Base-by-base conservation (phyloP, 2,888 invertebrate species). In the Melieria omissa region DNA sequence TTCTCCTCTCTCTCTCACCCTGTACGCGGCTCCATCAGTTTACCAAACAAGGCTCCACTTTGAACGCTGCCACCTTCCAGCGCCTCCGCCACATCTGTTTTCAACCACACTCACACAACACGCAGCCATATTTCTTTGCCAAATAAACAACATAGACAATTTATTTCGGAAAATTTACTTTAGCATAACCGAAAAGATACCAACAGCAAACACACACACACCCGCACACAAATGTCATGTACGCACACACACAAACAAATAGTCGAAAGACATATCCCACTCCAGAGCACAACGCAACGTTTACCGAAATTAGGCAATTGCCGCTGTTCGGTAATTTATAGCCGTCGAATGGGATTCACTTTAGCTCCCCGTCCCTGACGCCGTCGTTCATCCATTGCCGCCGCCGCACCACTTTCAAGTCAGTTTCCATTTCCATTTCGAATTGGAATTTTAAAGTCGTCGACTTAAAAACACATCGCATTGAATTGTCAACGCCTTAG, bases 381-480 rank as follows among this genome's bases (percentile, higher is more conserved):
- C 2, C 29, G 29, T 29, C 29, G 29, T 29, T 29, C 29, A 29
- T 29, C 29, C 29, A 29, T 29, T 29, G 29, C 29, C 29, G 29
- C 29, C 29, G 29, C 1, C 29, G 29, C 29, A 29, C 29, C 29
- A 29, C 29, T 29, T 29, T 29, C 29, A 29, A 29, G 29, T 29
- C 29, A 29, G 29, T 29, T 29, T 29, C 29, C 29, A 29, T 29
- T 29, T 29, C 29, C 29, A 29, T 29, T 29, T 29, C 29, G 29
- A 29, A 29, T 29, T 29, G 14, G 52, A 12, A 52, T 52, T 52
- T 52, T 52, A 12, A 49, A 10, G 49, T 49, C 57, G 57, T 3
- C 12, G 57, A 58, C 29, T 58, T 58, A 58, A 58, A 58, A 58
- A 16, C 16, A 58, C 58, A 58, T 29, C 58, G 58, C 58, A 58